phyloP scores from a whole-genome alignment of 2,888 invertebrate genomes.

The Molanna angustata region DNA sequence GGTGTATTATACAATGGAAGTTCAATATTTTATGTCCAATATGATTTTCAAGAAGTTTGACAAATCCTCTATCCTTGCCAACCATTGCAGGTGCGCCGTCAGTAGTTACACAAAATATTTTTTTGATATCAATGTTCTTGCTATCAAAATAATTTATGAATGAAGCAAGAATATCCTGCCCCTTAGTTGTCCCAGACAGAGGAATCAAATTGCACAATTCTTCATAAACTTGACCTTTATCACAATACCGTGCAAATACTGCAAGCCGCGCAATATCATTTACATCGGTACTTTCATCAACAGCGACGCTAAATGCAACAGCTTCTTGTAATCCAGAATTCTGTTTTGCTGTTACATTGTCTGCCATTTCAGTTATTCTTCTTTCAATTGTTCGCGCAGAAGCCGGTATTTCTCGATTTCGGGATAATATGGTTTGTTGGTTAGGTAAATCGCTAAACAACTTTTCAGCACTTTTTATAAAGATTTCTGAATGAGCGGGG shows the following conservation, averaged over 20 bases:
- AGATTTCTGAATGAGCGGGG: no score
- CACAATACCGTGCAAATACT: no score
- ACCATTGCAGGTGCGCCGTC: no score
- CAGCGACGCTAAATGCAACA: constrained; percentile 25
- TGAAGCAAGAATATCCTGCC: no score
- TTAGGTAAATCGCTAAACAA: background rate
- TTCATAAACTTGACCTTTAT: no score
- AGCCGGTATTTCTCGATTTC: background rate
- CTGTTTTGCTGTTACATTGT: constrained; percentile 26
- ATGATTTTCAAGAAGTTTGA: constrained; percentile 18
- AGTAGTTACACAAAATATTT: constrained; percentile 23
- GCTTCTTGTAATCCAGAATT: constrained; percentile 26
- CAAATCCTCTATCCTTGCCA: no score
- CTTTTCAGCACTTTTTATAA: background rate
- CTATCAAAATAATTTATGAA: no score
- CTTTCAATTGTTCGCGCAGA: constrained; percentile 7
- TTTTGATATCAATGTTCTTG: constrained; percentile 14
- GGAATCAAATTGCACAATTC: no score
- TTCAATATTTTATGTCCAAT: constrained; percentile 24
- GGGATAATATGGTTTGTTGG: background rate
- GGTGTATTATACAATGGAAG: no score
- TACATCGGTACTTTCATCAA: constrained; percentile 26
- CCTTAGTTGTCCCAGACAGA: no score
- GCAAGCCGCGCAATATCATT: constrained; percentile 27
- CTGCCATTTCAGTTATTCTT: constrained; percentile 21